Conservation (phyloP, 2,888 invertebrate species). For the Drosophila koepferae region DNA sequence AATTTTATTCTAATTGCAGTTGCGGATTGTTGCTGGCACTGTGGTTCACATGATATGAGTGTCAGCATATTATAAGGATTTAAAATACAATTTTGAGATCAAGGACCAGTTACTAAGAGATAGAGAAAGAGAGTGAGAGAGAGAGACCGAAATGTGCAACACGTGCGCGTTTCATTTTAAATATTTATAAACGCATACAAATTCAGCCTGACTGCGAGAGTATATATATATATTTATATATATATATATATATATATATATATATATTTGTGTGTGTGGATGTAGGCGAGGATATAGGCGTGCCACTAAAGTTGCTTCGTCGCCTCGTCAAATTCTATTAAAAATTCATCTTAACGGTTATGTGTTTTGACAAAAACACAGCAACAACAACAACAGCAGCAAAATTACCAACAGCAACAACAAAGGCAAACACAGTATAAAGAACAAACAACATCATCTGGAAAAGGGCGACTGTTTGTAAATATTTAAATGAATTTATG, state of each 20-base stretch:
- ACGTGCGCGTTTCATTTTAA: constrained; percentile 73
- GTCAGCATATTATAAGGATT: constrained; percentile 57
- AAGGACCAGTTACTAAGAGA: not conserved
- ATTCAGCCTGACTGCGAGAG: not conserved
- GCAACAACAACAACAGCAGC: not conserved
- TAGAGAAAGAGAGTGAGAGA: not conserved
- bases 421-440: constrained; percentile 21
- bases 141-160: constrained; percentile 64
- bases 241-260: too few relatives aligned
- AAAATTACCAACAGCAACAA: constrained; percentile 10
- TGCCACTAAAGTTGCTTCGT: constrained; percentile 50
- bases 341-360: constrained; percentile 78
- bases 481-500: constrained; percentile 78
- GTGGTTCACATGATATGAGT: constrained; percentile 8
- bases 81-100: constrained; percentile 53
- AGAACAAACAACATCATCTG: constrained; percentile 30
- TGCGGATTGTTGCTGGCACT: constrained; percentile 7
- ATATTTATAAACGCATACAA: constrained; percentile 65
- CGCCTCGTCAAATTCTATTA: constrained; percentile 70
- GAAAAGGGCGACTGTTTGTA: constrained; percentile 68
- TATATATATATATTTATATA: not conserved
- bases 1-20: constrained; percentile 62
- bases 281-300: constrained; percentile 9
- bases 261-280: not conserved
- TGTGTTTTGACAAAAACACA: constrained; percentile 64